Conservation (phyloP, 2,797 vertebrate genomes). For the Sarcoramphus papa region DNA sequence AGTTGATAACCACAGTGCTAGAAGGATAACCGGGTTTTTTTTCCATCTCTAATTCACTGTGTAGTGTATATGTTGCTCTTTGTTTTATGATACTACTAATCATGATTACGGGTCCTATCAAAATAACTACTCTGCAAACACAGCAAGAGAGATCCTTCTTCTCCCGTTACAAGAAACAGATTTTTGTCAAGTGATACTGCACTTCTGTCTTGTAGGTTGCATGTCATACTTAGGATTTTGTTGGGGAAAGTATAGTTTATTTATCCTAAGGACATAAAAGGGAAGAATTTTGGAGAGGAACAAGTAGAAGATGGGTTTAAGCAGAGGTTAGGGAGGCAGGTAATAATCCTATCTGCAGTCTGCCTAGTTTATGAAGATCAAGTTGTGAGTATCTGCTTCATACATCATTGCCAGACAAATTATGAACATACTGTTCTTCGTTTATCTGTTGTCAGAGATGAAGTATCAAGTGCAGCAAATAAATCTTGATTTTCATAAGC, state of each 20-base stretch:
- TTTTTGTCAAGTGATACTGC: neutral
- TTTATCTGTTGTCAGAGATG: conserved; percentile 72
- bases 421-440: conserved; percentile 70
- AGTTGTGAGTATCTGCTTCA: conserved; percentile 58
- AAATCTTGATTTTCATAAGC: conserved; percentile 76
- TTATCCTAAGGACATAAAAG: neutral
- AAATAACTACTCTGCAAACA: neutral
- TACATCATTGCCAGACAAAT: conserved; percentile 75
- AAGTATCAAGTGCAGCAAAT: conserved; percentile 64
- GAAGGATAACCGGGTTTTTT: rapidly evolving
- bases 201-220: neutral
- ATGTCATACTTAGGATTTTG: neutral
- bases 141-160: neutral
- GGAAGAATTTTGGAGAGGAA: neutral
- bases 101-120: neutral
- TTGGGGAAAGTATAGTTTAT: neutral
- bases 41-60: neutral
- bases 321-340: neutral
- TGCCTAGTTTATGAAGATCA: conserved; percentile 62
- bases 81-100: neutral
- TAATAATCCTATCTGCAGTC: conserved; percentile 35
- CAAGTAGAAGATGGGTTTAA: neutral
- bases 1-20: neutral
- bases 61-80: neutral
- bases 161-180: neutral